A percentile compares a stretch with the other conserved stretches of the same genome.
These are phyloP conservation scores for Isotomurus palustris DNA, from an alignment of 2,888 invertebrate genomes.

Conservation along the genomic window DNA sequence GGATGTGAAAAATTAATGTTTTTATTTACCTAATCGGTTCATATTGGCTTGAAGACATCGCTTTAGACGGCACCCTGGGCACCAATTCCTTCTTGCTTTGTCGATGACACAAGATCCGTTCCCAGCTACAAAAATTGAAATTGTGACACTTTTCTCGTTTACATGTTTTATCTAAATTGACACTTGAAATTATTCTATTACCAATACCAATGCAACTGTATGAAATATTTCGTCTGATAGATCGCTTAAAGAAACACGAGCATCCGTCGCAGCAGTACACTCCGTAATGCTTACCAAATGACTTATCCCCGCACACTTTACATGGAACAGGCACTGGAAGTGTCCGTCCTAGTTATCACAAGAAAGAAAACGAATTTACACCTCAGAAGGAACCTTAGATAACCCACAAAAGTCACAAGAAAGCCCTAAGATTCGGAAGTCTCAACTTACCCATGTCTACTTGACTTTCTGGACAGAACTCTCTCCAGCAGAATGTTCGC, in stretches of 20 bases:
- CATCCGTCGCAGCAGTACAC: constrained; percentile 83
- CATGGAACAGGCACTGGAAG: constrained; percentile 65
- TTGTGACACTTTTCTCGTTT: neutral
- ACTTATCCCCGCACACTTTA: constrained; percentile 72
- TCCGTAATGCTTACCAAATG: constrained; percentile 75
- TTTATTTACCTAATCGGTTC: constrained; percentile 65
- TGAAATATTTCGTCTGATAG: constrained; percentile 65
- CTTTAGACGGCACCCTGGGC: constrained; percentile 74
- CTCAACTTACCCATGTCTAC: too few species aligned
- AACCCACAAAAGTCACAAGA: too few species aligned
- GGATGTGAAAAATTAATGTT: neutral
- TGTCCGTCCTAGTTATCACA: constrained; percentile 57
- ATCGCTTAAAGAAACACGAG: constrained; percentile 83
- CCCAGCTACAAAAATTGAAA: constrained; percentile 53
- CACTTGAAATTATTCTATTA: too few species aligned
- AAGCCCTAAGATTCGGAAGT: too few species aligned
- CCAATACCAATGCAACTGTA: constrained; percentile 72
- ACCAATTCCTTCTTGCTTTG: constrained; percentile 80
- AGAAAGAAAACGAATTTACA: neutral
- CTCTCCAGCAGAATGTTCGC: too few species aligned
- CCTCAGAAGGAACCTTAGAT: too few species aligned
- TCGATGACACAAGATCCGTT: constrained; percentile 70
- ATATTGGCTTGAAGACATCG: constrained; percentile 72
- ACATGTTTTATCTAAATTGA: neutral
- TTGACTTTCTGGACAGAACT: too few species aligned